These are phyloP conservation scores for Spilarctia lutea DNA, from an alignment of 2,888 invertebrate genomes.

Conservation along the genomic window DNA sequence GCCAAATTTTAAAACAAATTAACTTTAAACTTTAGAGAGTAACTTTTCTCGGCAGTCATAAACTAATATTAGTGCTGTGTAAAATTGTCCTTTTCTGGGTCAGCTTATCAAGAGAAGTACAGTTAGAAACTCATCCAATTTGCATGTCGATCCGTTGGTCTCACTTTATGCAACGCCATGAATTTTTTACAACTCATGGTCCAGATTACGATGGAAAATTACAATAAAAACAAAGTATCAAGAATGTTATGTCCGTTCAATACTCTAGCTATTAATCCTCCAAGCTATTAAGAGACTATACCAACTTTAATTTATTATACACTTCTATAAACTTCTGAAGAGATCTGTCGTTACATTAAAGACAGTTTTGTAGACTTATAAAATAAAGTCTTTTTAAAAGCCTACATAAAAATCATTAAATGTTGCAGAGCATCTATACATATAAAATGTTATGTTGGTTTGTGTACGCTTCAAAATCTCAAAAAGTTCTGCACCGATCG, in stretches of 20 bases:
- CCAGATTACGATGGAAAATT: background rate
- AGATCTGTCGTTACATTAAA: no score
- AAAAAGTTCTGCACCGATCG: no score
- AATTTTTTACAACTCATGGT: conserved; percentile 38
- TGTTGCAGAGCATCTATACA: no score
- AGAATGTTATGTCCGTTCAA: background rate
- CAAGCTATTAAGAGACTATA: no score
- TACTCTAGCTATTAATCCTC: no score
- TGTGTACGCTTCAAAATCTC: no score
- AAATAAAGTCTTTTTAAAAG: no score
- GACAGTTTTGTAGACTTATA: no score
- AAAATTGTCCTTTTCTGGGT: conserved; percentile 1
- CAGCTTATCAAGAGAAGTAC: background rate
- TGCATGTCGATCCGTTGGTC: background rate
- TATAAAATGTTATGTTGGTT: no score
- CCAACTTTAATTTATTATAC: no score
- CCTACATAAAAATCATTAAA: no score
- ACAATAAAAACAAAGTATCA: background rate
- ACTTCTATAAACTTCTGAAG: no score
- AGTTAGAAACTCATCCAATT: background rate
- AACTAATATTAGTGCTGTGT: conserved; percentile 1
- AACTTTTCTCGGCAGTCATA: background rate
- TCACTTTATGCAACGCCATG: background rate
- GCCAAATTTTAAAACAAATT: background rate
- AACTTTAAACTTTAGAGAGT: background rate